A percentile compares a stretch with the other conserved stretches of the same genome.
Conservation (phyloP, 2,113 vertebrate species). For the Rhea americana region DNA sequence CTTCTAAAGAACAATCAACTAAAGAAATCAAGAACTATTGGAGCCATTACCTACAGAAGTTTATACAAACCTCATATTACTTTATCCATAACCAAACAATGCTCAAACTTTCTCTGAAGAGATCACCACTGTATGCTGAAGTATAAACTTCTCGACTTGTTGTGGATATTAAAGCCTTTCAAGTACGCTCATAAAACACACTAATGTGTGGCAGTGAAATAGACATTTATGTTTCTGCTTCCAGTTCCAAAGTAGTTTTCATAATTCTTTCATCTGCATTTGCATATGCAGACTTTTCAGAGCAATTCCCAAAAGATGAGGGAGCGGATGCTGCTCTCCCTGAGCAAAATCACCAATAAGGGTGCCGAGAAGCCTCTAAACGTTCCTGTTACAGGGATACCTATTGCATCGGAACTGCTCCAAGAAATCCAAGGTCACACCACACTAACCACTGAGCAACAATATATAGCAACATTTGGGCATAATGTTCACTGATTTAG, state of each 20-base stretch:
- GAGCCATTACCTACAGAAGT: fast-evolving
- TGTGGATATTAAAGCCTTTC: neutral
- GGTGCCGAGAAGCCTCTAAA: neutral
- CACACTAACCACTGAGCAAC: neutral
- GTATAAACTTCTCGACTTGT: neutral
- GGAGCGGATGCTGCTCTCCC: neutral
- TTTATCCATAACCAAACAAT: neutral
- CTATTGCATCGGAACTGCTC: neutral
- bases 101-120: neutral
- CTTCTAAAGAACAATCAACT: neutral
- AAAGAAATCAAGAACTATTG: neutral
- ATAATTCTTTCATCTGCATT: neutral
- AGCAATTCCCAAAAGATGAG: neutral
- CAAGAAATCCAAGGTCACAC: neutral
- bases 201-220: neutral
- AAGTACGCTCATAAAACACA: neutral
- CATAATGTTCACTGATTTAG: conserved; percentile 11
- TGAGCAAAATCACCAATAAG: fast-evolving
- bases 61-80: neutral
- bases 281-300: neutral
- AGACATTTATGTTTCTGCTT: neutral
- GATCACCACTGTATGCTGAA: neutral
- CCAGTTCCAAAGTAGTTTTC: neutral
- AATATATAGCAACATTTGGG: conserved; percentile 1
- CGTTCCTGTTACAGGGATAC: neutral